phyloP scores from a whole-genome alignment of 2,888 invertebrate genomes.

The Allygus modestus region DNA sequence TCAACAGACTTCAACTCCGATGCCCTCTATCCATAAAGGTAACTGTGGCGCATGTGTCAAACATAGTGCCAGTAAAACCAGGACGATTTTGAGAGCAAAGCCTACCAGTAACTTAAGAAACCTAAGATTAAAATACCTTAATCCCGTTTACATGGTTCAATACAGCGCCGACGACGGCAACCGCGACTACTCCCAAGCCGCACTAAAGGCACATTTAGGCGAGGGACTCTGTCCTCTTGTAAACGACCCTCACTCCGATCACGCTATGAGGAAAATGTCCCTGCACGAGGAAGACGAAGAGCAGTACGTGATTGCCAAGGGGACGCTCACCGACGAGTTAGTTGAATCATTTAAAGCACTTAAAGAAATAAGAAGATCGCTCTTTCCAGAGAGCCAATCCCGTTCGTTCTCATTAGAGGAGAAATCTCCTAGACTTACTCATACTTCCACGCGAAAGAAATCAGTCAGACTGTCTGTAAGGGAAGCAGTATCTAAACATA shows the following conservation, averaged over 20 bases:
- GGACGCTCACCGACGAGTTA: not conserved
- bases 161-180: not conserved
- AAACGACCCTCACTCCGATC: not conserved
- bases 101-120: not conserved
- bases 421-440: too few relatives aligned
- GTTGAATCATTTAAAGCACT: conserved; percentile 1
- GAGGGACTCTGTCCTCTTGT: not conserved
- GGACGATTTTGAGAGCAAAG: not conserved
- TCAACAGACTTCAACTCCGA: not conserved
- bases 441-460: too few relatives aligned
- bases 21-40: not conserved
- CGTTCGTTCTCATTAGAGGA: too few relatives aligned
- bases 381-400: not conserved
- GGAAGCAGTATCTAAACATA: too few relatives aligned
- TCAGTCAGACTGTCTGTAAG: too few relatives aligned
- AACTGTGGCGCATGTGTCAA: not conserved
- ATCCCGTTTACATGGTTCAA: not conserved
- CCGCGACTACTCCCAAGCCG: not conserved
- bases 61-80: not conserved
- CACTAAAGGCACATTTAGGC: not conserved
- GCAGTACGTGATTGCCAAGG: not conserved
- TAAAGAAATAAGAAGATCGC: conserved; percentile 7
- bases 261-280: not conserved
- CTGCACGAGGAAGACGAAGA: not conserved
- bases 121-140: not conserved